Evolutionary conservation across 2,113 vertebrate species (phyloP), one percentile per base, ranked within the genome.

Genomic region (Australoheros scitulus): DNA sequence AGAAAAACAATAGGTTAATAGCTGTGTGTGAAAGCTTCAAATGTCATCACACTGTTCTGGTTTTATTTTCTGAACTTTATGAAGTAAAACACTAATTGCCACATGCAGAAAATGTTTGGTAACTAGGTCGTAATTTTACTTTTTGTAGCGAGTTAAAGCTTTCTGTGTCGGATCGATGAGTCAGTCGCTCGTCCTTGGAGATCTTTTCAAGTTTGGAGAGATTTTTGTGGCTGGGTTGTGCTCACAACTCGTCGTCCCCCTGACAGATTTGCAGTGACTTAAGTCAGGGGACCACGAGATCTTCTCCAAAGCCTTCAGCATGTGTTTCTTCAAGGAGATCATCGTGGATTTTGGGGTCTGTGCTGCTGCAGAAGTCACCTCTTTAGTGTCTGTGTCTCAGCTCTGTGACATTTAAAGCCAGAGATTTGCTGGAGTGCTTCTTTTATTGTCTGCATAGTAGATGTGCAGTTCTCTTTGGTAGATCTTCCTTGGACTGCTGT

Each of bases 331-430:
- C 15, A 29, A 50, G 65, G 29, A 29, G 15, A 38, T 65, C 61
- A 59, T 36, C 5, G 29, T 38, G n/a, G 81, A 60, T 77, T 77
- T 59, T 83, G 22, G 36, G 56, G 14, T 64, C 20, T 58, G 34
- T 34, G 20, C 47, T 59, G 59, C 47, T 2, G n/a, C 36, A 34
- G 2, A 41, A 55, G 55, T 47, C 76, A 0, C 32, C 50, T 68
- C 76, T 58, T 76, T 63, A 36, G 52, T 38, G 18, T 50, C 20
- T 15, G 81, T 26, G 61, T 32, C 26, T 77, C 58, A 43, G 58
- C 47, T 72, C 32, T 76, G 32, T 76, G 80, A 61, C 59, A 63
- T 76, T 55, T 63, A 61, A 20, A 76, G 80, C 32, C 61, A 36
- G n/a, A 70, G 11, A 70, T 52, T 36, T 78, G 55, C 34, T 55